Evolutionary conservation across 2,797 vertebrate species (phyloP), one percentile per base, ranked within the genome.

Genomic region (Philypnodon macrostomus): DNA sequence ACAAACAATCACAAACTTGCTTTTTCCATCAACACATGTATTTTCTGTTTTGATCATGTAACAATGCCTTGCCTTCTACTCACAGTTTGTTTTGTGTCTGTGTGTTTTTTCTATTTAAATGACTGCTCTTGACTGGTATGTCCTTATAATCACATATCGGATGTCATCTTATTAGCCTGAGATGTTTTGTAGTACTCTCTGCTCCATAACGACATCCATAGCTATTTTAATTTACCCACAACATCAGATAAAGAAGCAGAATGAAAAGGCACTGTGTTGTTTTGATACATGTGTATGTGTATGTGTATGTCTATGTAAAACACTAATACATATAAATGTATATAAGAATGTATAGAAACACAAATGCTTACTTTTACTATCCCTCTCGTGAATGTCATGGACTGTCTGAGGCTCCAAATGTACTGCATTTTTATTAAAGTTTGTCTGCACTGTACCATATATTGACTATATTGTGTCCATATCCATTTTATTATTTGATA

Each of bases 291-390:
- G 27, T 75, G 18, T 23, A 4, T 48, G 35, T 41, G 21, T 48
- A 49, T 40, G 48, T 18, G 51, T 65, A 7, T 36, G 31, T 68
- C 32, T 50, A 50, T 68, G 62, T 59, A 53, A 58, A 66, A 48
- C 68, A 58, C 39, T 67, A 67, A 67, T 75, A 64, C 58, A 48
- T 47, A 55, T 41, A 52, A 68, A 30, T 86, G 84, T 87, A 85
- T 64, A 85, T 85, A 88, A 71, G 57, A 80, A 79, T 87, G 70
- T 85, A 85, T 81, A 83, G 74, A 77, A 57, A 64, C 48, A 52
- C 51, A 59, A 53, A 64, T 39, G 49, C 46, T 65, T 21, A 66
- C 41, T 24, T 73, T 78, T 73, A 54, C 57, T 67, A 51, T 68
- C 44, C 61, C 60, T 55, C 40, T 30, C 53, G 63, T 61, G 26